These are phyloP conservation scores for Cantharis lateralis DNA, from an alignment of 2,888 invertebrate species.

Conservation along the genomic window DNA sequence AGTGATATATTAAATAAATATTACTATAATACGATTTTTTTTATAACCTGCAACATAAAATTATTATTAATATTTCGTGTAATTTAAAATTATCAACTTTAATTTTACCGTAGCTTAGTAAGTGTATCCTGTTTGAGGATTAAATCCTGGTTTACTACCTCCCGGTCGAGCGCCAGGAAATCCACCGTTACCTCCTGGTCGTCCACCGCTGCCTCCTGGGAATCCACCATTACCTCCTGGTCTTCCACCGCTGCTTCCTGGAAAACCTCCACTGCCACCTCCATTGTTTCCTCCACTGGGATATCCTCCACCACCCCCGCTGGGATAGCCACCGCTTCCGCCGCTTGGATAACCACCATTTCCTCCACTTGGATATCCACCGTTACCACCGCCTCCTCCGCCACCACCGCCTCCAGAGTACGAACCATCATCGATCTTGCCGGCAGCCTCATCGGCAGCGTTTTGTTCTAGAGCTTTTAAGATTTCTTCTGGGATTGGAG, in stretches of 20 bases:
- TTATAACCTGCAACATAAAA: conserved; percentile 6
- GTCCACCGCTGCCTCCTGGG: conserved; percentile 36
- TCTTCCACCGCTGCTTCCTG: conserved; percentile 38
- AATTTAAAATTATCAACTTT: not conserved
- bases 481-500: conserved; percentile 69
- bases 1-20: conserved; percentile 23
- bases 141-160: conserved; percentile 52
- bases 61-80: not conserved
- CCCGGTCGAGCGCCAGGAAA: conserved; percentile 43
- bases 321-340: conserved; percentile 37
- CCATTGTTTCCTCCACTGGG: conserved; percentile 16
- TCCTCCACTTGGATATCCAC: conserved; percentile 41
- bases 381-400: conserved; percentile 38
- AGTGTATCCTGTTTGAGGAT: conserved; percentile 57
- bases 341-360: conserved; percentile 41
- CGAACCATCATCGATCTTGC: conserved; percentile 35
- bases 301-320: conserved; percentile 31
- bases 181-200: conserved; percentile 31
- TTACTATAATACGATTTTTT: conserved; percentile 1
- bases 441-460: conserved; percentile 55
- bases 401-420: conserved; percentile 35
- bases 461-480: conserved; percentile 61
- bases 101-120: conserved; percentile 46
- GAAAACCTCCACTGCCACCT: conserved; percentile 36
- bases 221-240: conserved; percentile 37